Base-by-base conservation (phyloP, 2,113 vertebrate species). In the Pelvicachromis taeniatus region DNA sequence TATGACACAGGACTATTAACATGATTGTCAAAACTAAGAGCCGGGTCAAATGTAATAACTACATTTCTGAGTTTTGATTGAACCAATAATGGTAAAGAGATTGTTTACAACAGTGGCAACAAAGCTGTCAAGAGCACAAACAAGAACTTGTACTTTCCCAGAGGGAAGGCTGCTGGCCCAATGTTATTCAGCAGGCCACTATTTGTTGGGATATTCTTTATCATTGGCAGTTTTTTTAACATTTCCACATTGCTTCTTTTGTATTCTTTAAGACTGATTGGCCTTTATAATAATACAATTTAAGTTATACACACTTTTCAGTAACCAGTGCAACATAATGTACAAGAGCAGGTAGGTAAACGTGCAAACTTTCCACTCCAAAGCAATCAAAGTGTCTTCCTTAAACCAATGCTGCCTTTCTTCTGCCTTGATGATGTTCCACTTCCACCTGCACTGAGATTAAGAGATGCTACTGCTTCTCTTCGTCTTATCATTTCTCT, bases 261-360 rank as follows among this genome's bases (percentile, higher is more conserved):
- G 21, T 48, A 14, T 26, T 73, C 23, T 73, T 48, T 48, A 73
- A 11, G 59, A n/a, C 35, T n/a, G 6, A 48, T 29, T 48, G 23
- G 14, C 14, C 48, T 7, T 29, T 48, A 0, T 17, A 45, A 6
- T 10, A 26, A 70, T 45, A 48, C 17, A 48, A 1, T 0, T 7
- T 48, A 73, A 29, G 48, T 68, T 42, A 42, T 23, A 13, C 3
- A 68, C 7, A 26, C 21, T 26, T 42, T 42, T 23, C 38, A 68
- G n/a, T 42, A 65, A 70, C 3, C 3, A 12, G 21, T 45, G 21
- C 63, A 68, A 16, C 21, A 38, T 26, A 45, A 0, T 40, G 35
- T 23, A 42, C n/a, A 68, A 26, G 26, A 26, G 26, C 26, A 26
- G 26, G 26, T 2, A 26, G 26, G 26, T 26, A 26, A 68, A 68